Conservation (phyloP, 2,888 invertebrate genomes). For the Galerucella pusilla region DNA sequence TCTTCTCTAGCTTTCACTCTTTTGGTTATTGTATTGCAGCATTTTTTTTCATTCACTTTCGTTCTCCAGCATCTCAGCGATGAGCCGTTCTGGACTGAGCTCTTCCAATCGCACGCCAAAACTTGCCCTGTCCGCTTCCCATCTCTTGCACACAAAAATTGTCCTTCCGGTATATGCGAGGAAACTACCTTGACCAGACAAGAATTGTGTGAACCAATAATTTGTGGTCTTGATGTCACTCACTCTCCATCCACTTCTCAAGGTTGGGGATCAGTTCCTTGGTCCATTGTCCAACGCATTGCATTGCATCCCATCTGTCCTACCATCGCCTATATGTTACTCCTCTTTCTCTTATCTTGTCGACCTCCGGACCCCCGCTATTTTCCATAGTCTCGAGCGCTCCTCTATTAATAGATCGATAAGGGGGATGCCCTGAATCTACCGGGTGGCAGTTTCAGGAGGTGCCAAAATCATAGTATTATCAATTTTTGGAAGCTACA, state of each 20-base stretch:
- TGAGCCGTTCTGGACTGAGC: not conserved
- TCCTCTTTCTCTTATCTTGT: slow-evolving; percentile 4
- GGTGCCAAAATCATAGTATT: no score
- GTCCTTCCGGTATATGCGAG: not conserved
- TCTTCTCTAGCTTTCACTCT: no score
- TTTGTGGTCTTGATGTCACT: not conserved
- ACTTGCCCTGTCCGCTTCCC: not conserved
- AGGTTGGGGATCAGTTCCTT: not conserved
- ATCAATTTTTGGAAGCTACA: no score
- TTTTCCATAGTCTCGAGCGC: no score
- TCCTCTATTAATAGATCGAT: no score
- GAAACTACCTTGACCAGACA: not conserved
- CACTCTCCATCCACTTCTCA: not conserved
- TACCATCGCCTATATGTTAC: slow-evolving; percentile 12
- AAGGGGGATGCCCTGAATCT: no score
- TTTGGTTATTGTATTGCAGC: no score
- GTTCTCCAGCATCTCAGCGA: no score
- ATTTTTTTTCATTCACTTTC: no score
- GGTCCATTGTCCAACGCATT: slow-evolving; percentile 11
- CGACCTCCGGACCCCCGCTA: not conserved
- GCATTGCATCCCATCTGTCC: slow-evolving; percentile 14
- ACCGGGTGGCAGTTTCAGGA: no score
- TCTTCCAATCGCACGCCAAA: not conserved
- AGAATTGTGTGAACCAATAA: not conserved
- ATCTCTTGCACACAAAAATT: no score